Conservation (phyloP, 2,888 invertebrate species). For the Rhaphigaster nebulosa region DNA sequence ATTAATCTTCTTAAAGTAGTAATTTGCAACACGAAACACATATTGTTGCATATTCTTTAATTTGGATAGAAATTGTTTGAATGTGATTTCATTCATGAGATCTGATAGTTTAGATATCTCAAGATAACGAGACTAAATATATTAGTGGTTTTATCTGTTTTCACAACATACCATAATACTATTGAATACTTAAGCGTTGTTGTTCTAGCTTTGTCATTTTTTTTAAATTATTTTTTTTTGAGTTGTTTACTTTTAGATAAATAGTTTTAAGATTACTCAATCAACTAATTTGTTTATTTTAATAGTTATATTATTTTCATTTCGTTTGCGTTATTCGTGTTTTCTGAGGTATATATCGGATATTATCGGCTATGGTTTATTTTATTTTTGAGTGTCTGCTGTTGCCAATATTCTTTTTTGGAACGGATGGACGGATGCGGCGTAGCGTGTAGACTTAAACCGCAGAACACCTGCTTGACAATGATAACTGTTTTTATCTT, state of each 20-base stretch:
- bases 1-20: background rate
- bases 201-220: background rate
- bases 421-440: background rate
- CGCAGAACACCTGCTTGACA: background rate
- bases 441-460: background rate
- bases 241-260: background rate
- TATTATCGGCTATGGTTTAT: too few species aligned
- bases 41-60: background rate
- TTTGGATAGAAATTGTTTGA: background rate
- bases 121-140: background rate
- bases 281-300: background rate
- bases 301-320: background rate
- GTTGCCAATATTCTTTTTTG: background rate
- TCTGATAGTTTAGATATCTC: background rate
- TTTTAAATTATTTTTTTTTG: too few species aligned
- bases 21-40: background rate
- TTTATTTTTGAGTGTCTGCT: background rate
- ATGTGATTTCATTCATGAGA: background rate
- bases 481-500: constrained; percentile 6
- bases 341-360: background rate
- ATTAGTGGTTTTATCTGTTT: background rate
- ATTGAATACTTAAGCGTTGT: background rate
- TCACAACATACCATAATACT: background rate
- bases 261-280: background rate
- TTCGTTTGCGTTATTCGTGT: background rate